Evolutionary conservation across 2,888 invertebrate genomes (phyloP), one percentile per base, ranked within the genome.

Genomic region (Dysmachus trigonus): DNA sequence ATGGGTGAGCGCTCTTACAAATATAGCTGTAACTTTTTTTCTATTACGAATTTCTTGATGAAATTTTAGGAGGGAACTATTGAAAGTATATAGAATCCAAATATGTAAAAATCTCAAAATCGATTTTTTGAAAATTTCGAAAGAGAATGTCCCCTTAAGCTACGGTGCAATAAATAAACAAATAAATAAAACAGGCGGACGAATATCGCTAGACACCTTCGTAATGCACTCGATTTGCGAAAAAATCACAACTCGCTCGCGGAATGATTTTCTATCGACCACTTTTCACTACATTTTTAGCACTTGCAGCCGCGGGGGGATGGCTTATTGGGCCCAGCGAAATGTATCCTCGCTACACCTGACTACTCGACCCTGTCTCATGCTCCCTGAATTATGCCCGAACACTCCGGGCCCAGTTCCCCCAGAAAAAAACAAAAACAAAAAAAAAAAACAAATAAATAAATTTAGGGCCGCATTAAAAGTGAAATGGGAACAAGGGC

Each of bases 151-250:
- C n/a, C n/a, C n/a, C n/a, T n/a, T n/a, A 62, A 35, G 31, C 53
- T 81, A 81, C 27, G 30, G n/a, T 51, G 47, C 53, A 71, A 83
- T 83, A 71, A 84, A 84, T 84, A 84, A 73, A 83, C 47, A 83
- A 82, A 72, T 83, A 84, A 84, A 72, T 72, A 84, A n/a, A 72
- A 53, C 27, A 30, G 72, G 27, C 30, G 71, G 18, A 33, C 62
- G 5, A 38, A 77, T 77, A n/a, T 10, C 18, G 27, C 47, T 31
- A 15, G 30, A 79, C 51, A 79, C 51, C 22, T n/a, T 27, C 38
- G 8, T 41, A 47, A 77, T 41, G 77, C 77, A 82, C 62, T 18
- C 53, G 33, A 62, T 62, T 62, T 30, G 15, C 62, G 33, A 31
- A 15, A 35, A n/a, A 62, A 82, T 35, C 71, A 82, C 71, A 35